Conservation (phyloP, 2,797 vertebrate genomes). For the Lepus oiostolus region DNA sequence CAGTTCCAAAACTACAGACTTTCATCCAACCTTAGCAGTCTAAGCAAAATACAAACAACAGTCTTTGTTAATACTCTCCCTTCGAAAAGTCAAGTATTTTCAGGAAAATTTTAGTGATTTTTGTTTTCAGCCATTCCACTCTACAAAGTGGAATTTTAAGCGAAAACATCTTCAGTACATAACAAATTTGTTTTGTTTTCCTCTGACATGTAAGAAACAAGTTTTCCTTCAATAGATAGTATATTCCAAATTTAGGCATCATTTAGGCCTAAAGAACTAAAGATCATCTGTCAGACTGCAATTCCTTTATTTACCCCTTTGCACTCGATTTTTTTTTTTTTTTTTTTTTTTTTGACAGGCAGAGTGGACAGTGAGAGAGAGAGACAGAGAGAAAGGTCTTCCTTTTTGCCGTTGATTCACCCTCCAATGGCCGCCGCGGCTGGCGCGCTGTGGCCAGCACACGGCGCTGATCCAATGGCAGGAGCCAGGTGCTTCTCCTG, state of each 20-base stretch:
- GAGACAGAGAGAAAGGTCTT: too few species aligned
- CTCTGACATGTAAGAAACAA: neutral
- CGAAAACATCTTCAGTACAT: neutral
- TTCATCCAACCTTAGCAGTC: neutral
- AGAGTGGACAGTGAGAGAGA: too few species aligned
- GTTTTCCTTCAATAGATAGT: constrained; percentile 1
- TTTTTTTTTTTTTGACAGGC: too few species aligned
- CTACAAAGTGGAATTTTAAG: constrained; percentile 3
- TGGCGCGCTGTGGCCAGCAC: too few species aligned
- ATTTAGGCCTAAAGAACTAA: constrained; percentile 33
- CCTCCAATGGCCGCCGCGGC: too few species aligned
- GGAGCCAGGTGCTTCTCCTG: too few species aligned
- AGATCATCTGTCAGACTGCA: constrained; percentile 31
- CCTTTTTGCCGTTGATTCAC: too few species aligned
- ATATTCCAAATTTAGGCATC: constrained; percentile 60
- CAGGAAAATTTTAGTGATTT: constrained; percentile 1
- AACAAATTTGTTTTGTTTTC: constrained; percentile 25
- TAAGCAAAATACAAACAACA: neutral
- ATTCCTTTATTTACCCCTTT: constrained; percentile 33
- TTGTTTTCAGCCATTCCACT: constrained; percentile 37
- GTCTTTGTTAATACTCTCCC: constrained; percentile 3
- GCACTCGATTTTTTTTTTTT: neutral
- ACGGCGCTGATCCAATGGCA: too few species aligned
- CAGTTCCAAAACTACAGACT: too few species aligned
- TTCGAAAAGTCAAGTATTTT: constrained; percentile 10